Evolutionary conservation across 2,797 vertebrate genomes (phyloP), one percentile per base, ranked within the genome.

Genomic region (Macroramphosus scolopax): DNA sequence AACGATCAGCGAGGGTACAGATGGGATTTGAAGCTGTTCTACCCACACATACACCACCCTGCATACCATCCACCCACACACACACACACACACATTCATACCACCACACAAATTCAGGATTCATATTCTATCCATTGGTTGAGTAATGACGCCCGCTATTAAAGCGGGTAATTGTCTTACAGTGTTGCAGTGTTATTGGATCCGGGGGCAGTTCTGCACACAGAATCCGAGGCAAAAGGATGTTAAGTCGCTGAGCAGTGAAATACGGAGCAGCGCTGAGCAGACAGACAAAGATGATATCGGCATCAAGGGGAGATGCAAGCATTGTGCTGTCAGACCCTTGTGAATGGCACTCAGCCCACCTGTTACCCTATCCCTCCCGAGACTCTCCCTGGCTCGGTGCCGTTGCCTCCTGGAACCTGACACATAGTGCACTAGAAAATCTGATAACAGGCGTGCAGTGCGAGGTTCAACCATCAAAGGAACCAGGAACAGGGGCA

Each of bases 191-290:
- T 50, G 77, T 81, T 89, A 87, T 86, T 84, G 81, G 87, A 85
- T 85, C 83, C 34, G 31, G 63, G 67, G 81, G 68, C 73, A 58
- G 63, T 71, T 82, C 60, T 55, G 75, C 72, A 76, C 68, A 83
- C 68, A 74, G 56, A 70, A 71, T 81, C 47, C 25, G 65, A 77
- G 72, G 75, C 73, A 61, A 78, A 72, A 79, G 83, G 79, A 85
- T 87, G 86, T 82, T 78, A 85, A 87, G 78, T 83, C 78, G 79
- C 83, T 87, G 82, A 87, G 85, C 82, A 41, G 82, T 86, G 85
- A 84, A 84, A 88, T 79, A 54, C 75, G 78, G 80, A 83, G 63
- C 63, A 68, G 63, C 68, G 75, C 68, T 67, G 65, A 81, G 67
- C 78, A 76, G 73, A 78, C 72, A 74, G 68, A 64, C 55, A 55